Percentiles rank a stretch among this genome's conserved stretches.
These are phyloP conservation scores for Chaetops frenatus DNA, from an alignment of 2,113 vertebrate genomes.

Conservation along the genomic window DNA sequence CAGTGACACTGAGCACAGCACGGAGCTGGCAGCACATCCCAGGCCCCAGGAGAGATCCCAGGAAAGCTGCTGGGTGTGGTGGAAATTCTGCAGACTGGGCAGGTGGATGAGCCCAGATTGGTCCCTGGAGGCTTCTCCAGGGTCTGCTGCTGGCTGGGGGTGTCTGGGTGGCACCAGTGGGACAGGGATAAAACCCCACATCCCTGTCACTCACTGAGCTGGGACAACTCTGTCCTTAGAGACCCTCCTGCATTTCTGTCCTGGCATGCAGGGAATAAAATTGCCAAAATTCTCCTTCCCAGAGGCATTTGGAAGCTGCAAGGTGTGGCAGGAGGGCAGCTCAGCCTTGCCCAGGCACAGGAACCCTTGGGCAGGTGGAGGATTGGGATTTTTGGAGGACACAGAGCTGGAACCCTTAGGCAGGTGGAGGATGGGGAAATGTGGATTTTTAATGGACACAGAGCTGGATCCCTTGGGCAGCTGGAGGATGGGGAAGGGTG, in stretches of 20 bases:
- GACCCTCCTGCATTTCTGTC: neutral
- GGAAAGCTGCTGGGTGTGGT: neutral
- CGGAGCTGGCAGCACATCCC: neutral
- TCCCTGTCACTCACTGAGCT: neutral
- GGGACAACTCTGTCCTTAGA: rapidly evolving
- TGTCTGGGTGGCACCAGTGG: neutral
- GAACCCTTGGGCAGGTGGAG: neutral
- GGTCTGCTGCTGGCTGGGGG: neutral
- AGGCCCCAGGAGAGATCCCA: neutral
- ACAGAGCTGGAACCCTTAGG: too few species aligned
- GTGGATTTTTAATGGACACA: neutral
- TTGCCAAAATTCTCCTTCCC: neutral
- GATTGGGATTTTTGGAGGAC: neutral
- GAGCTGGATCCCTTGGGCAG: neutral
- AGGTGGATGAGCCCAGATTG: neutral
- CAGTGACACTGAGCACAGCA: neutral
- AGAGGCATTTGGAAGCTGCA: neutral
- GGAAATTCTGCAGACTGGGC: neutral
- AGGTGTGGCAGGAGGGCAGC: neutral
- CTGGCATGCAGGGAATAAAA: neutral
- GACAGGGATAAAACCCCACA: neutral
- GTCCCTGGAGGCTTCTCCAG: neutral
- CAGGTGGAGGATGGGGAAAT: neutral
- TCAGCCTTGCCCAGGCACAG: neutral
- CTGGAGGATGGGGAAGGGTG: neutral